Evolutionary conservation across 2,797 vertebrate species (phyloP).

Genomic region (Acanthurus leucopareius): DNA sequence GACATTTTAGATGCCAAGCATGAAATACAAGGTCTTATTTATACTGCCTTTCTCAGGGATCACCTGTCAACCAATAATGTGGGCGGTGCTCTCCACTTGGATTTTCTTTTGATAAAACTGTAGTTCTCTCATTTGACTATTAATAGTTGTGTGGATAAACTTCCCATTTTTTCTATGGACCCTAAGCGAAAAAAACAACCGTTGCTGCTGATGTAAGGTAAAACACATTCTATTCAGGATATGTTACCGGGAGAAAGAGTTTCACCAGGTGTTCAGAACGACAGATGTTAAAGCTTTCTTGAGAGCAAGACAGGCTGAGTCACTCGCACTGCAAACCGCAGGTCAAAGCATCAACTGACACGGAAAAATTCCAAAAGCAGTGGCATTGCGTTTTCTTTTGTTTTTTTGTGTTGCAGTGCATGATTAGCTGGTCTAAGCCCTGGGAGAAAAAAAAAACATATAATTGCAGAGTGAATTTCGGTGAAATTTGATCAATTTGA

Average conservation of each 20-base stretch:
- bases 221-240: background rate
- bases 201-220: background rate
- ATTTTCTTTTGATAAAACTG: background rate
- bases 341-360: background rate
- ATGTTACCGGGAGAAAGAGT: background rate
- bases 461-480: background rate
- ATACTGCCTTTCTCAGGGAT: background rate
- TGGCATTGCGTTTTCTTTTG: background rate
- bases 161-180: background rate
- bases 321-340: background rate
- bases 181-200: too few relatives aligned
- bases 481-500: background rate
- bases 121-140: background rate
- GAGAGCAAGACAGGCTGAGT: background rate
- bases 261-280: slow-evolving; percentile 10
- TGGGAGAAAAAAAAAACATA: background rate
- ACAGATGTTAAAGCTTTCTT: background rate
- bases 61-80: background rate
- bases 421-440: background rate
- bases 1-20: background rate
- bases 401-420: background rate
- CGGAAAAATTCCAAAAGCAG: background rate
- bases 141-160: background rate
- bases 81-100: background rate
- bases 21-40: background rate